Evolutionary conservation across 92 coral and sea anemone genomes (phyloP).

Genomic region (Muricea muricata): DNA sequence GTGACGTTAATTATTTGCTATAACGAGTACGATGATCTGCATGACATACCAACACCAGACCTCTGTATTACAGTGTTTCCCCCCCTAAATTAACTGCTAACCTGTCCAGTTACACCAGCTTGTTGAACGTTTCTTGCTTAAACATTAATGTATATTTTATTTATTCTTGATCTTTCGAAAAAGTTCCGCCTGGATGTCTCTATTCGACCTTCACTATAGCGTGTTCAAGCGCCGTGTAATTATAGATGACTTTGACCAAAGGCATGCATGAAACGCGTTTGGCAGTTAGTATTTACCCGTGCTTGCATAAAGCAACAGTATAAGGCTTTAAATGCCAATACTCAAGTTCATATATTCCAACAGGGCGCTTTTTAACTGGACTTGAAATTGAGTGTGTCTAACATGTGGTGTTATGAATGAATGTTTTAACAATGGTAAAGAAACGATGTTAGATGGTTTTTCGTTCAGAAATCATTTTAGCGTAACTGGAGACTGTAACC

Average conservation of each 20-base stretch:
- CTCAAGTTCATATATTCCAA: neutral
- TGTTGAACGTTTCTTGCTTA: no score
- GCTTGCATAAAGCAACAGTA: neutral
- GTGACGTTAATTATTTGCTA: neutral
- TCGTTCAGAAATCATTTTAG: neutral
- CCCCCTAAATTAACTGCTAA: neutral
- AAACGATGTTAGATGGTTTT: neutral
- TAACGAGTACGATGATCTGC: no score
- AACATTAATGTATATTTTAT: no score
- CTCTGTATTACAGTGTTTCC: no score
- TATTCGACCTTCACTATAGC: neutral
- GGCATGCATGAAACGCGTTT: neutral
- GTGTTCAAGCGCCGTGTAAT: conserved; percentile 26
- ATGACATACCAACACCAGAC: no score
- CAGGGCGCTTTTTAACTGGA: neutral
- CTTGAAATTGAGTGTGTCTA: neutral
- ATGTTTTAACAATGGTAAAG: neutral
- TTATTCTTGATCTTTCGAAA: conserved; percentile 10
- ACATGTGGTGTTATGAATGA: neutral
- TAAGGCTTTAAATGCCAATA: neutral
- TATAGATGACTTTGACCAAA: neutral
- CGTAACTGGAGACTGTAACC: neutral
- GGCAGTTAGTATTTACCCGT: neutral
- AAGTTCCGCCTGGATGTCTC: neutral
- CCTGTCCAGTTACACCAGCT: no score